Conservation (phyloP, 2,797 vertebrate genomes). For the Gephyroberyx darwinii region DNA sequence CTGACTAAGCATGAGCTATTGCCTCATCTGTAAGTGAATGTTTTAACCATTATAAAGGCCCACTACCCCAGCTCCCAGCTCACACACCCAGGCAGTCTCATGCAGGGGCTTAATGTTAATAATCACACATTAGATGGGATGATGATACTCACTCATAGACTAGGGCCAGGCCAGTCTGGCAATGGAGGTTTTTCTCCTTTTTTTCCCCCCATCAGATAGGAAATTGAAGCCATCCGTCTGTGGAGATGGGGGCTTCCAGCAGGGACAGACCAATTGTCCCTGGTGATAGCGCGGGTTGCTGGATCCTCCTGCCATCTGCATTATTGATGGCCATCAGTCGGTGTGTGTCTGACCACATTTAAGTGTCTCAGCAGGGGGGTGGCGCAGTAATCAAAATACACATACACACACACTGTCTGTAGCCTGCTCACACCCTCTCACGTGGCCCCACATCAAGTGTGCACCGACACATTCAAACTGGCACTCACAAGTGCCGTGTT, state of each 20-base stretch:
- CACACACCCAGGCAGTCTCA: conserved; percentile 30
- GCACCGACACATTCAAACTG: conserved; percentile 50
- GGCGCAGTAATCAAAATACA: conserved; percentile 65
- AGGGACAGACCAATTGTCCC: conserved; percentile 65
- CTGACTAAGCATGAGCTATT: conserved; percentile 64
- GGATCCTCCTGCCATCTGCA: conserved; percentile 70
- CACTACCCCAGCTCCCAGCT: conserved; percentile 38
- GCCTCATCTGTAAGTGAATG: conserved; percentile 61
- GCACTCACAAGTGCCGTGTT: conserved; percentile 62
- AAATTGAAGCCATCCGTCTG: conserved; percentile 79
- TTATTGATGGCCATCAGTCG: conserved; percentile 82
- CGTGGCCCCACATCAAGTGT: conserved; percentile 47
- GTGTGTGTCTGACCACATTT: conserved; percentile 76
- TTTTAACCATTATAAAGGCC: conserved; percentile 57
- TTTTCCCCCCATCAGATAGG: conserved; percentile 56
- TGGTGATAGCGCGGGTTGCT: conserved; percentile 54
- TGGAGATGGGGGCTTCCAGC: conserved; percentile 61
- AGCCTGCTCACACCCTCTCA: conserved; percentile 14
- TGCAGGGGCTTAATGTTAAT: conserved; percentile 58
- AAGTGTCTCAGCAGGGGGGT: conserved; percentile 70
- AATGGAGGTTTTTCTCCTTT: background rate
- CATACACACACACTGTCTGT: conserved; percentile 24
- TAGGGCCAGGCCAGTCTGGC: conserved; percentile 16
- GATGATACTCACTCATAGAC: conserved; percentile 53
- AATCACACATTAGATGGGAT: conserved; percentile 60